These are phyloP conservation scores for Callopanchax toddi DNA, from an alignment of 2,113 vertebrate species.

Conservation along the genomic window DNA sequence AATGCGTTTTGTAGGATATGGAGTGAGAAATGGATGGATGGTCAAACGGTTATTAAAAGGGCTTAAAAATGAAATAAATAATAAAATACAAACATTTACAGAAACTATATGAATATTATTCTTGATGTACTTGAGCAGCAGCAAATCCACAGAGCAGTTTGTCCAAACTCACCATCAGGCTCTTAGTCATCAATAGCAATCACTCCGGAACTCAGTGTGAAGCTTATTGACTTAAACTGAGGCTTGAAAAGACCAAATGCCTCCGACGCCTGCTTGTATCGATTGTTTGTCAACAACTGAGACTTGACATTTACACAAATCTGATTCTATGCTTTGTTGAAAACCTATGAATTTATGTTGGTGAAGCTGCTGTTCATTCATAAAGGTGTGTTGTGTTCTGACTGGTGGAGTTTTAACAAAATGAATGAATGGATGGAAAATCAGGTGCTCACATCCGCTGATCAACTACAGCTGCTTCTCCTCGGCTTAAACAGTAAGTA, in stretches of 20 bases:
- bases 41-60: too few relatives aligned
- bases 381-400: neutral
- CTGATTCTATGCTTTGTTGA: conserved; percentile 43
- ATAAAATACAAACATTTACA: too few relatives aligned
- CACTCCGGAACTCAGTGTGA: conserved; percentile 35
- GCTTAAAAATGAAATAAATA: too few relatives aligned
- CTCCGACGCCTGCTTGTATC: conserved; percentile 44
- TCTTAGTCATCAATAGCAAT: conserved; percentile 51
- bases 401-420: neutral
- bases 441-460: neutral
- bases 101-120: neutral
- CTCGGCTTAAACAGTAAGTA: too few relatives aligned
- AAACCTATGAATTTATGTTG: conserved; percentile 31
- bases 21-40: too few relatives aligned
- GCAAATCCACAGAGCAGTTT: conserved; percentile 24
- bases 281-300: conserved; percentile 47
- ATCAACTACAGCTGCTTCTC: neutral
- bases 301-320: conserved; percentile 62
- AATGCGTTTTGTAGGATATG: too few relatives aligned
- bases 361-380: neutral
- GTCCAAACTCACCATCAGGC: conserved; percentile 20
- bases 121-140: conserved; percentile 16
- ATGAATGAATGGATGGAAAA: neutral
- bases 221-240: conserved; percentile 49
- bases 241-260: conserved; percentile 49